These are phyloP conservation scores for Odontomyia ornata DNA, from an alignment of 2,888 invertebrate species.

Conservation along the genomic window DNA sequence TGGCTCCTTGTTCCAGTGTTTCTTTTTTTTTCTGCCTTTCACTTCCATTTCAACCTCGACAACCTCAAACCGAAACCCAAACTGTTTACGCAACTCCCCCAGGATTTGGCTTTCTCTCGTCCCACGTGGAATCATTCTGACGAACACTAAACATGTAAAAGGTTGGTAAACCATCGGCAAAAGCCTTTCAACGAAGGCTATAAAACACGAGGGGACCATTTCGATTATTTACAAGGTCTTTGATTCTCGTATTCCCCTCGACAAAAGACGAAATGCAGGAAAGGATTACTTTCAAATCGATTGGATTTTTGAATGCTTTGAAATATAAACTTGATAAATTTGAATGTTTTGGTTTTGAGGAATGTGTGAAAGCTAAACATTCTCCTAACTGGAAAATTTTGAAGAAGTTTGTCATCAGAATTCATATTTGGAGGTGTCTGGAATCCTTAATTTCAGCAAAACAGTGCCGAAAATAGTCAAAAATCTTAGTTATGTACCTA, in stretches of 20 bases:
- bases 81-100: constrained; percentile 41
- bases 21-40: background rate
- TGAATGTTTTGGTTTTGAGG: too few species aligned
- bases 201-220: constrained; percentile 36
- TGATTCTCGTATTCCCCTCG: constrained; percentile 4
- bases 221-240: constrained; percentile 40
- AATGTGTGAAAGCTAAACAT: too few species aligned
- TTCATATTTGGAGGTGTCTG: too few species aligned
- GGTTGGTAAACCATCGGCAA: constrained; percentile 38
- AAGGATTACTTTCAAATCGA: constrained; percentile 44
- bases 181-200: constrained; percentile 27
- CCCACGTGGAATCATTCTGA: background rate
- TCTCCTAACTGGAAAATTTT: too few species aligned
- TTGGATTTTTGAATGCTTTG: constrained; percentile 27
- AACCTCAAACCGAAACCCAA: constrained; percentile 34
- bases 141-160: constrained; percentile 35
- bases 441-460: too few species aligned
- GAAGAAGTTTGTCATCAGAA: too few species aligned
- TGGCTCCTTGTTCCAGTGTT: constrained; percentile 23
- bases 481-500: too few species aligned
- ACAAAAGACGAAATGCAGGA: background rate
- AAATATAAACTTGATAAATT: background rate
- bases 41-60: background rate
- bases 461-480: too few species aligned
- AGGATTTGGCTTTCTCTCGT: background rate